Base-by-base conservation (phyloP, 2,888 invertebrate species). In the Hydrotaea cyrtoneurina region DNA sequence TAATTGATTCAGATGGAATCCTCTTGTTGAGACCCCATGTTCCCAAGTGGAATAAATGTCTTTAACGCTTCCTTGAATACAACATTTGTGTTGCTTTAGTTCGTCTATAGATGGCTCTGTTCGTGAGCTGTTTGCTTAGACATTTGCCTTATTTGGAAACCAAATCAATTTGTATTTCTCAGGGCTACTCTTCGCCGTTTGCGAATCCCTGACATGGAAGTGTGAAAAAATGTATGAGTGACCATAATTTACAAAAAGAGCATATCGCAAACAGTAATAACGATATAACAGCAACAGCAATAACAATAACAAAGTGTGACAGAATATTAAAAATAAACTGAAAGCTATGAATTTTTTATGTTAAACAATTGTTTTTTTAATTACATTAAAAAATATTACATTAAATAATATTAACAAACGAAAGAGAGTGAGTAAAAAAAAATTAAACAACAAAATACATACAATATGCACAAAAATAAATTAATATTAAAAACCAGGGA, bases 351-450 rank as follows among this genome's bases (percentile, higher is more conserved):
- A 86, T 87, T 86, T 88, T 86, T 86, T 87, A 86, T 87, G 86
- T 86, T 82, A 78, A 87, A 87, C 88, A 88, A 89, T 89, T 89
- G 87, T 88, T 88, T 88, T n/a, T 89, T 87, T 89, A 89, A 90
- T 90, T 90, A 87, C 87, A 90, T 90, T 90, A 88, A 89, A 89
- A 87, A 86, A 79, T 82, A 77, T 81, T 69, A 69, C 69, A 69
- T 69, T 69, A 69, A 69, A 69, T 69, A 69, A 69, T 69, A 69
- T 69, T 69, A 69, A 69, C 69, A 21, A 46, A 69, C 69, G 39
- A 11, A 66, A 39, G 31, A 31, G 62, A 15, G 13, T 11, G 31
- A 15, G 59, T 39, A 31, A 31, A 31, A 31, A 31, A 4, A 31
- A 4, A 31, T 31, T n/a, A n/a, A n/a, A n/a, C n/a, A n/a, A 75